Evolutionary conservation across 2,888 invertebrate species (phyloP).

Genomic region (Diloba caeruleocephala): DNA sequence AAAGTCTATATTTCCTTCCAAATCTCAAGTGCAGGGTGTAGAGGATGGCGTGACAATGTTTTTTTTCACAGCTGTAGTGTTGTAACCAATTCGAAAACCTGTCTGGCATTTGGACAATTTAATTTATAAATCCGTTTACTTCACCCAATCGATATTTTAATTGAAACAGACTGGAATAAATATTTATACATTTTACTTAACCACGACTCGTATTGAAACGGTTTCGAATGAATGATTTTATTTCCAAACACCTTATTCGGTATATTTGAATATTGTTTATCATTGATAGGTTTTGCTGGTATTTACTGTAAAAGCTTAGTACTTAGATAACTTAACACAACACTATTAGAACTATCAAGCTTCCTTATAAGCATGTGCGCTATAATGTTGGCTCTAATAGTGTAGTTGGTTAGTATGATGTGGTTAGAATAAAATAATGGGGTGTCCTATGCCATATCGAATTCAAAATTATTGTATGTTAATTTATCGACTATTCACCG

Average conservation of each 20-base stretch:
- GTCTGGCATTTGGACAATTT: slow-evolving; percentile 42
- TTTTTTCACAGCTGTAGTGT: slow-evolving; percentile 31
- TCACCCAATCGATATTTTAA: slow-evolving; percentile 47
- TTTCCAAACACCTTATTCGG: slow-evolving; percentile 48
- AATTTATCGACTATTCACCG: too few relatives aligned
- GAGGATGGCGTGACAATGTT: slow-evolving; percentile 34
- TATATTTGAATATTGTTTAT: slow-evolving; percentile 48
- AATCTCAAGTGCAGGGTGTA: slow-evolving; percentile 29
- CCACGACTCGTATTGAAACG: slow-evolving; percentile 43
- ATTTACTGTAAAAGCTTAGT: slow-evolving; percentile 46
- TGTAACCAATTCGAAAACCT: slow-evolving; percentile 9
- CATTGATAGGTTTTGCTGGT: slow-evolving; percentile 40
- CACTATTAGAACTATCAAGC: slow-evolving; percentile 62
- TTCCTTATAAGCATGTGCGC: slow-evolving; percentile 59
- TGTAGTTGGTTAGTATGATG: slow-evolving; percentile 6
- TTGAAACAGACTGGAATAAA: slow-evolving; percentile 51
- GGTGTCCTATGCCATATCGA: not conserved
- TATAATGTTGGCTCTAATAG: slow-evolving; percentile 40
- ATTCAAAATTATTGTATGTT: too few relatives aligned
- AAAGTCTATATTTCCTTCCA: slow-evolving; percentile 7
- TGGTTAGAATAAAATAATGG: not conserved
- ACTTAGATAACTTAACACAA: slow-evolving; percentile 52
- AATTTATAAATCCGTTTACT: slow-evolving; percentile 44
- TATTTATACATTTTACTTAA: slow-evolving; percentile 47
- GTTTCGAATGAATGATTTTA: slow-evolving; percentile 49